A percentile compares a stretch with the other conserved stretches of the same genome.
Evolutionary conservation across 2,113 vertebrate species (phyloP).

Genomic region (Helogale parvula): DNA sequence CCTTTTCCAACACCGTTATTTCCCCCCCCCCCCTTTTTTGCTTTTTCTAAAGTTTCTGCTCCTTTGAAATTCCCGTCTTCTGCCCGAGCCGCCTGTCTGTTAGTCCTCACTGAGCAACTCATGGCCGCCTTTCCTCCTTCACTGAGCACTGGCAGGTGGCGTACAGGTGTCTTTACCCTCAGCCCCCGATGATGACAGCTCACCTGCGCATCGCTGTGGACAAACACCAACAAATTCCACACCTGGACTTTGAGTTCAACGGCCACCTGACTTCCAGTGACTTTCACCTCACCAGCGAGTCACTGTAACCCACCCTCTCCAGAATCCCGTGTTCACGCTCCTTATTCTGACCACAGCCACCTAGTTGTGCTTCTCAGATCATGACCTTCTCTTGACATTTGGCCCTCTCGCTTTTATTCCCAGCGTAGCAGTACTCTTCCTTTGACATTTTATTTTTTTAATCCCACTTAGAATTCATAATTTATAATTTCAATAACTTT

Average conservation of each 20-base stretch:
- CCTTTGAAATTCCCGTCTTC: neutral
- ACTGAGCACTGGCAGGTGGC: neutral
- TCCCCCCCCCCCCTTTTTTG: neutral
- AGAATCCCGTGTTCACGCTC: neutral
- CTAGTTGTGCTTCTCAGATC: neutral
- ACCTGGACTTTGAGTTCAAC: neutral
- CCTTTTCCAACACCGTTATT: neutral
- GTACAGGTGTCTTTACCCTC: neutral
- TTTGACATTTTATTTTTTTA: conserved; percentile 12
- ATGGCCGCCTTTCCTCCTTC: neutral
- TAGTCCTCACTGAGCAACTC: neutral
- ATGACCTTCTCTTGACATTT: conserved; percentile 34
- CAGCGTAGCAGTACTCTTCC: conserved; percentile 47
- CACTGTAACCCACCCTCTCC: neutral
- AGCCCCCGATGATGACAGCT: neutral
- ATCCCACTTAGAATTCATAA: neutral
- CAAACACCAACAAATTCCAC: neutral
- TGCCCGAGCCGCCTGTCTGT: neutral
- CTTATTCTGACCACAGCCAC: neutral
- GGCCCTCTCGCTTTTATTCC: conserved; percentile 14
- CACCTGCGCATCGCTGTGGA: neutral
- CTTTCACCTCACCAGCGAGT: neutral
- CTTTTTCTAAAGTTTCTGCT: neutral
- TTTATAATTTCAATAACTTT: neutral
- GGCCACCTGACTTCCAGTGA: neutral